Base-by-base conservation (phyloP, 2,797 vertebrate species). In the Sebastes itinus region DNA sequence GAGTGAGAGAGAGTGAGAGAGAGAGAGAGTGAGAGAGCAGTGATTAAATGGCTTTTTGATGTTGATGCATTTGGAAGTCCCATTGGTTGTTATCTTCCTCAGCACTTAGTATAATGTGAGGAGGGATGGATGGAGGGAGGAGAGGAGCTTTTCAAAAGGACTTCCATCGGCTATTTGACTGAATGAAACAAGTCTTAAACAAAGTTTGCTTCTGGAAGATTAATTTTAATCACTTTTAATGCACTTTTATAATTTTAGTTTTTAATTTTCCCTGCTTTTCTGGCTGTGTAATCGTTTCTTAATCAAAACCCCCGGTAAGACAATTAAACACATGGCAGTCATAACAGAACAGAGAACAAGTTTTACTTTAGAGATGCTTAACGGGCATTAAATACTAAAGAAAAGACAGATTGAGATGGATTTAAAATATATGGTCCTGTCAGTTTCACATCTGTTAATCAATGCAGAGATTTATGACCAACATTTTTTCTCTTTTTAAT, bases 11-110 rank as follows among this genome's bases (percentile, higher is more conserved):
- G 80, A 64, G 66, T 23, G 80, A 4, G 62, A 27, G 72, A 55
- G 32, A 25, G 61, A 27, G 54, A 61, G 35, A 13, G 72, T 16
- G 70, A 8, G 80, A 64, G 66, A 27, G 80, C 27, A 20, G 16
- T 83, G 81, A 94, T 94, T 94, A 89, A 93, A 93, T 92, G 86
- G 89, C 87, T 88, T 90, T 93, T 93, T 93, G 91, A 94, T 92
- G 91, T 72, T 86, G 87, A 89, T 91, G 86, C 88, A 81, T 92
- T 85, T 82, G 77, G 91, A 93, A 81, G 88, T 91, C 92, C 85
- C 90, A 68, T 89, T 89, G 90, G 87, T 81, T 92, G 86, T 87
- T 92, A 92, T 93, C 90, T 87, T 85, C 74, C 72, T n/a, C 49
- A 81, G 87, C 84, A 90, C 91, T 91, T 84, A 87, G 81, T 66